Percentiles rank a stretch among this genome's conserved stretches.
phyloP scores from a whole-genome alignment of 1,140 invertebrate species.

The Dreissena polymorpha region DNA sequence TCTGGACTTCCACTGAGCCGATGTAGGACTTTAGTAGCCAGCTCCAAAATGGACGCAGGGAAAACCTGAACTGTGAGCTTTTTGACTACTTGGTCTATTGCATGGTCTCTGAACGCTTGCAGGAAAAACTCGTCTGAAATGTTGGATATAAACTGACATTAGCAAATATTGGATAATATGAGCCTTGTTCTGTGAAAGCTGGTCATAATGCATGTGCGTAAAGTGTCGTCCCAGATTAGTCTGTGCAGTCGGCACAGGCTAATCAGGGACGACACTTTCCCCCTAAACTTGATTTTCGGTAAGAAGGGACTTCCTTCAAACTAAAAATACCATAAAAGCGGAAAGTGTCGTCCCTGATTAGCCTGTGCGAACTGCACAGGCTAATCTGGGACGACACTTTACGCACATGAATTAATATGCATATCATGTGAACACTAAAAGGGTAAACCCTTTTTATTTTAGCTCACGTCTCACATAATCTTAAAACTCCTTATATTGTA shows the following conservation, averaged over 20 bases:
- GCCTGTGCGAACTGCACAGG: too few species aligned
- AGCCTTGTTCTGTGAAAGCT: too few species aligned
- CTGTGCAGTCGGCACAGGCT: too few species aligned
- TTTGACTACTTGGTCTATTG: constrained; percentile 56
- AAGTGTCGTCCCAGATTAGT: too few species aligned
- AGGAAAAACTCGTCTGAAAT: constrained; percentile 62
- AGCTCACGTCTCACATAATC: not conserved
- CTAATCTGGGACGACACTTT: too few species aligned
- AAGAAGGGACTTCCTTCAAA: too few species aligned
- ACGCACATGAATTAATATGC: too few species aligned
- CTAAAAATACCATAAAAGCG: too few species aligned
- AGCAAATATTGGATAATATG: not conserved
- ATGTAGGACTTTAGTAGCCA: constrained; percentile 54
- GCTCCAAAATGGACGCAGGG: constrained; percentile 54
- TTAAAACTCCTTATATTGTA: not conserved
- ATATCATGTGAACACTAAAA: not conserved
- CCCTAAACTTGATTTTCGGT: too few species aligned
- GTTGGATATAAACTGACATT: not conserved
- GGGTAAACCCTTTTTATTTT: not conserved
- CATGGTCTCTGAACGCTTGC: constrained; percentile 60
- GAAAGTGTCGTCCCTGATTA: too few species aligned
- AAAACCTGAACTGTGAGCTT: constrained; percentile 24
- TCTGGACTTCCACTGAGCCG: constrained; percentile 54
- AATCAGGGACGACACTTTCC: too few species aligned
- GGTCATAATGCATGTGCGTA: too few species aligned